Base-by-base conservation (phyloP, 2,888 invertebrate genomes). In the Euzophera pinguis region DNA sequence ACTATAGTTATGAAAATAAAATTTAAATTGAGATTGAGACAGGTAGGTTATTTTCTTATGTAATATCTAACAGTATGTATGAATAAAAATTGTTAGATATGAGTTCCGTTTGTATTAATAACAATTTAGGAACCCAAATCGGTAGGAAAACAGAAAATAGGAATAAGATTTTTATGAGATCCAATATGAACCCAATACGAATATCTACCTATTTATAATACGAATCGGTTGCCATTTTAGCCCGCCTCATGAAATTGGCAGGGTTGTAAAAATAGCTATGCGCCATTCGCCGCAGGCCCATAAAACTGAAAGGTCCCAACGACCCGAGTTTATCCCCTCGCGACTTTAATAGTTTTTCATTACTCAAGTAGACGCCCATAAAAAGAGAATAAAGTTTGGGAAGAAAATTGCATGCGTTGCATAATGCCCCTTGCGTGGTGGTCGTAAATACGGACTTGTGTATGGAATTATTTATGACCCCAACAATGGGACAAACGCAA, bases 311-410 rank as follows among this genome's bases (percentile, higher is more conserved):
- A 83, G 84, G 84, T 80, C 77, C 80, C 78, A 73, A 78, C 84
- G 77, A 81, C 85, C 84, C 84, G 77, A 76, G 64, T 77, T 78
- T 76, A 83, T 83, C 79, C 83, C 84, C 86, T 77, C 78, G 72
- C 84, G 75, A 77, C 60, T 86, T 88, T 88, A 82, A 88, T 88
- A 84, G 87, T 86, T 86, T 87, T 88, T 88, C 88, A 88, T 88
- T 88, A 88, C 87, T 87, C 85, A 85, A 88, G 86, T 86, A 87
- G 87, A 87, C 75, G 78, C 65, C 71, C 65, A 77, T 84, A 86
- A 88, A 87, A 81, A 65, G 66, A 66, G 70, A 71, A 85, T 85
- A 84, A 84, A 84, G 71, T 78, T 78, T 66, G 76, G 75, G 71
- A 83, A 81, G 87, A 86, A 87, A 87, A 88, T 87, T 86, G 88